A percentile compares a stretch with the other conserved stretches of the same genome.
Conservation (phyloP, 2,888 invertebrate species). For the Tiphia femorata region DNA sequence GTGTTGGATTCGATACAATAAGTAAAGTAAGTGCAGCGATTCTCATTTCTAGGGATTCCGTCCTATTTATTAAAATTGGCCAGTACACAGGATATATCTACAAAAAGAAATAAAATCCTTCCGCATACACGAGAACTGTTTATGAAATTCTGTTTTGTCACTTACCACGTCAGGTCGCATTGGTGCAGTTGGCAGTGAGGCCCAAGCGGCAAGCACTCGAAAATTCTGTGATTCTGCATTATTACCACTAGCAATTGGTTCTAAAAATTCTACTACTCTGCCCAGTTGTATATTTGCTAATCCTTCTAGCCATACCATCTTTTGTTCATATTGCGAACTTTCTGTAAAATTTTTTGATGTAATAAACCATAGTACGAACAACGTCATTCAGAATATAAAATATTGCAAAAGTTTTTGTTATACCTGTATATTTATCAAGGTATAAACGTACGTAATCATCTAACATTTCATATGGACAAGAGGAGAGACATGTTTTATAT, state of each 20-base stretch:
- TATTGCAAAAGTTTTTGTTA: conserved; percentile 26
- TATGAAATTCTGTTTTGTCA: conserved; percentile 15
- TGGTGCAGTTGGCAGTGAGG: conserved; percentile 71
- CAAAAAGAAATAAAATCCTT: conserved; percentile 1
- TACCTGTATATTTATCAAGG: conserved; percentile 80
- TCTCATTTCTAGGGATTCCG: conserved; percentile 77
- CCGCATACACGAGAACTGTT: neutral
- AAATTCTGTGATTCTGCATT: conserved; percentile 71
- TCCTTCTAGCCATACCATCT: conserved; percentile 81
- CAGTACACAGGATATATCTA: conserved; percentile 75
- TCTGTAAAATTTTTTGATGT: conserved; percentile 21
- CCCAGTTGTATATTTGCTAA: conserved; percentile 76
- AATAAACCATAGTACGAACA: neutral
- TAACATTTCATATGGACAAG: conserved; percentile 75
- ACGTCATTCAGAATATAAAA: neutral
- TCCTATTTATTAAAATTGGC: conserved; percentile 78
- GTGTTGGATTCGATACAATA: conserved; percentile 75
- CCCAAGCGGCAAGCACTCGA: conserved; percentile 79
- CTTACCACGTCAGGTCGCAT: conserved; percentile 71
- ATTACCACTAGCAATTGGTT: conserved; percentile 67
- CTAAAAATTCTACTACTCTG: conserved; percentile 69
- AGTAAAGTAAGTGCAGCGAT: conserved; percentile 77
- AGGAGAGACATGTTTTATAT: conserved; percentile 73
- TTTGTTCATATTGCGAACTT: conserved; percentile 73
- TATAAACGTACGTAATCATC: conserved; percentile 80